phyloP scores from a whole-genome alignment of 1,140 invertebrate species.

The Papilio dardanus region DNA sequence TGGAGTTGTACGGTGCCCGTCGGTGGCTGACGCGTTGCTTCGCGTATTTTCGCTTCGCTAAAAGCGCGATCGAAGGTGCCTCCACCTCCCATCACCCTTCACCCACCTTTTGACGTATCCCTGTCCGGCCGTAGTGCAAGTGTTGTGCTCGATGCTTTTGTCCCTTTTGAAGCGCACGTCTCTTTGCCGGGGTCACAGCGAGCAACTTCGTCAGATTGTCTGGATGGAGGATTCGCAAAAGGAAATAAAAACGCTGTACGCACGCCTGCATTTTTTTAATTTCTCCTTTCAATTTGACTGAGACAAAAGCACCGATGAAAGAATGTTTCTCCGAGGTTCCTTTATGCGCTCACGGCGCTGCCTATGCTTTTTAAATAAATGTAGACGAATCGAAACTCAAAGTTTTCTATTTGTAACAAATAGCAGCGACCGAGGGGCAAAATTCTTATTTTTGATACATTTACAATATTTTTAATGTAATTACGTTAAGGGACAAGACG shows the following conservation, averaged over 20 bases:
- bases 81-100: background rate
- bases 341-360: background rate
- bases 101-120: constrained; percentile 21
- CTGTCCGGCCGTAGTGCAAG: constrained; percentile 28
- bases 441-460: too few species aligned
- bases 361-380: constrained; percentile 18
- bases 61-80: constrained; percentile 3
- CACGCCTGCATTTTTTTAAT: constrained; percentile 35
- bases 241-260: constrained; percentile 24
- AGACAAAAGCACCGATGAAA: constrained; percentile 31
- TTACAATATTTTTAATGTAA: background rate
- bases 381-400: constrained; percentile 11
- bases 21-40: background rate
- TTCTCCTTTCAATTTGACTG: constrained; percentile 35
- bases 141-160: constrained; percentile 33
- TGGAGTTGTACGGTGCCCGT: background rate
- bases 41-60: background rate
- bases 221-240: constrained; percentile 31
- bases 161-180: constrained; percentile 27
- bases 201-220: constrained; percentile 34
- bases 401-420: constrained; percentile 20
- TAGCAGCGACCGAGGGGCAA: background rate
- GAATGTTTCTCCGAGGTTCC: constrained; percentile 22
- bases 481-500: background rate
- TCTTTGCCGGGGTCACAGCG: constrained; percentile 29